Percentiles rank a stretch among this genome's conserved stretches.
These are phyloP conservation scores for Diabrotica balteata DNA, from an alignment of 2,888 invertebrate genomes.

Conservation along the genomic window DNA sequence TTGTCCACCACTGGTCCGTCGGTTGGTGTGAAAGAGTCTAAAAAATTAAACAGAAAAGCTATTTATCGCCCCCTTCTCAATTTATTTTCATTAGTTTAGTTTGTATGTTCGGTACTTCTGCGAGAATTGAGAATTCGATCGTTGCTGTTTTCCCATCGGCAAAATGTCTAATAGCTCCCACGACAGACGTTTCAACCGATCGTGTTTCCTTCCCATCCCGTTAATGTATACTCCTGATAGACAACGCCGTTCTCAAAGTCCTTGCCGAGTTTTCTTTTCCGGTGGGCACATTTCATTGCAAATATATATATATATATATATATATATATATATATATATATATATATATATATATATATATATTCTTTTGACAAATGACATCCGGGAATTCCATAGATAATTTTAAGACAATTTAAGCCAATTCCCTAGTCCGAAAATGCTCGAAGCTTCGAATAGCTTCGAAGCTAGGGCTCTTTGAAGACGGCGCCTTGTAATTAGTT, in stretches of 20 bases:
- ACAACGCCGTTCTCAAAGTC: constrained; percentile 4
- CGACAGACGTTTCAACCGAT: constrained; percentile 31
- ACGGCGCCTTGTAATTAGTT: no score
- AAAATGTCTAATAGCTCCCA: constrained; percentile 31
- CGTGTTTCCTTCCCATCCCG: constrained; percentile 30
- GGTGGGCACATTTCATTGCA: neutral
- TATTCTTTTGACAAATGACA: no score
- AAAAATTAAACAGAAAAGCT: constrained; percentile 24
- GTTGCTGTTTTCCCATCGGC: constrained; percentile 4
- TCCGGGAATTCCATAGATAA: no score
- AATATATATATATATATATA: neutral
- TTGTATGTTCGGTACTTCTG: constrained; percentile 20
- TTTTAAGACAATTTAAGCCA: no score
- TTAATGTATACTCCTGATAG: constrained; percentile 13
- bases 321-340: no score
- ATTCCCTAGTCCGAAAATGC: no score
- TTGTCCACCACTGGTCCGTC: no score
- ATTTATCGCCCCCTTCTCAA: constrained; percentile 20
- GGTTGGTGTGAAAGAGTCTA: neutral
- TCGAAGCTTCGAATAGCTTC: no score
- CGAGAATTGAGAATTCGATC: constrained; percentile 23
- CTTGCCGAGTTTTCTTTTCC: neutral
- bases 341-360: no score
- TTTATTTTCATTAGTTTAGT: constrained; percentile 31
- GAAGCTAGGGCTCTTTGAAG: no score